Evolutionary conservation across 2,888 invertebrate species (phyloP).

Genomic region (Xestoiulus laeticollis): DNA sequence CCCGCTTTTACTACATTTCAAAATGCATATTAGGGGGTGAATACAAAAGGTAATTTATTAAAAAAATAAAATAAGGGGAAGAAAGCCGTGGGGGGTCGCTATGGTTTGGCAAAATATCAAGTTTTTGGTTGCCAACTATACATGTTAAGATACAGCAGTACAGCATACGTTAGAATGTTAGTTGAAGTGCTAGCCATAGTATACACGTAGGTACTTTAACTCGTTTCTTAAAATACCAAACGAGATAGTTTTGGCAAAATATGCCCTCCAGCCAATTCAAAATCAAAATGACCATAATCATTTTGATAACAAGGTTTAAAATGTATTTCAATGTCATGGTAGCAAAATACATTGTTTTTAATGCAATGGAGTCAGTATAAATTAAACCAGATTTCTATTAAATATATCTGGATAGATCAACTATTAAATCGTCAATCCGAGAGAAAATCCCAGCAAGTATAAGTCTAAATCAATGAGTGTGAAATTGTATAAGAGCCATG

Average conservation of each 20-base stretch:
- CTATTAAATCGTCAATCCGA: no score
- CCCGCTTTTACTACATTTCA: not conserved
- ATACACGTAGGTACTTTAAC: no score
- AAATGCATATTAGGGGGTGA: constrained; percentile 3
- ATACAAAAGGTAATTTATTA: not conserved
- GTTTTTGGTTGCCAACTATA: not conserved
- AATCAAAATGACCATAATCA: not conserved
- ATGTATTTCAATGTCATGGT: no score
- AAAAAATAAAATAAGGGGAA: not conserved
- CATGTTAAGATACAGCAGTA: not conserved
- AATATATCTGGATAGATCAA: no score
- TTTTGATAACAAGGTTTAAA: no score
- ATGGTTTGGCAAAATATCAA: not conserved
- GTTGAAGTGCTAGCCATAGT: not conserved
- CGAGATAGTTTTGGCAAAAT: not conserved
- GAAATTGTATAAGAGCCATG: not conserved
- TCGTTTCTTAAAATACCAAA: not conserved
- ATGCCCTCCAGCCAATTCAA: not conserved
- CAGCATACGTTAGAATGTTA: not conserved
- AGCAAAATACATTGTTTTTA: no score
- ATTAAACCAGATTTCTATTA: no score
- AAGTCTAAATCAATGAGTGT: no score
- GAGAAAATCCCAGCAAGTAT: no score
- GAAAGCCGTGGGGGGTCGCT: not conserved
- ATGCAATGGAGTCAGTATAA: no score